Conservation (phyloP, 2,888 invertebrate genomes). For the Ditula angustiorana region DNA sequence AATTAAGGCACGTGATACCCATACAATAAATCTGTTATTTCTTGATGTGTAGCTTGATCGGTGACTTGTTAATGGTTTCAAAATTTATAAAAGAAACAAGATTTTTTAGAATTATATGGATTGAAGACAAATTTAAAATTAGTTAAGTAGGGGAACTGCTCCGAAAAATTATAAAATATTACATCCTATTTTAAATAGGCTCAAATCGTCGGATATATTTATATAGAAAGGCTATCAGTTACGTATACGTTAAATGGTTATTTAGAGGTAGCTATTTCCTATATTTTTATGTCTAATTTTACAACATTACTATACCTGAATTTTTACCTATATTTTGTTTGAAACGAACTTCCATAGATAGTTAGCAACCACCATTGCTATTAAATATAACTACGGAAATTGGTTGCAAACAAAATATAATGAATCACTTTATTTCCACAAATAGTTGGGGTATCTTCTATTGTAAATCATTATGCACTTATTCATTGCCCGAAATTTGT, state of each 20-base stretch:
- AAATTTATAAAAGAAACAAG: background rate
- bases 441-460: too few relatives aligned
- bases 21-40: background rate
- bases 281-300: too few relatives aligned
- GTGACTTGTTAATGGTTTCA: constrained; percentile 9
- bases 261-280: too few relatives aligned
- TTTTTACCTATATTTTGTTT: too few relatives aligned
- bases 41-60: constrained; percentile 19
- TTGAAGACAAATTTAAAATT: background rate
- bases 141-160: background rate
- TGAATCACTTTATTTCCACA: background rate
- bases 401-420: background rate
- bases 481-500: too few relatives aligned
- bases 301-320: too few relatives aligned
- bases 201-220: background rate
- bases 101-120: background rate
- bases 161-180: background rate
- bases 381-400: too few relatives aligned
- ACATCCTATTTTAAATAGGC: background rate
- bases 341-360: too few relatives aligned
- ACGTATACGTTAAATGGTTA: too few relatives aligned
- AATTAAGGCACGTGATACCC: background rate
- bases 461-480: too few relatives aligned
- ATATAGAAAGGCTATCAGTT: too few relatives aligned
- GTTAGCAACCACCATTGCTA: too few relatives aligned